Conservation (phyloP, 2,113 vertebrate species). For the Leucosticte australis region DNA sequence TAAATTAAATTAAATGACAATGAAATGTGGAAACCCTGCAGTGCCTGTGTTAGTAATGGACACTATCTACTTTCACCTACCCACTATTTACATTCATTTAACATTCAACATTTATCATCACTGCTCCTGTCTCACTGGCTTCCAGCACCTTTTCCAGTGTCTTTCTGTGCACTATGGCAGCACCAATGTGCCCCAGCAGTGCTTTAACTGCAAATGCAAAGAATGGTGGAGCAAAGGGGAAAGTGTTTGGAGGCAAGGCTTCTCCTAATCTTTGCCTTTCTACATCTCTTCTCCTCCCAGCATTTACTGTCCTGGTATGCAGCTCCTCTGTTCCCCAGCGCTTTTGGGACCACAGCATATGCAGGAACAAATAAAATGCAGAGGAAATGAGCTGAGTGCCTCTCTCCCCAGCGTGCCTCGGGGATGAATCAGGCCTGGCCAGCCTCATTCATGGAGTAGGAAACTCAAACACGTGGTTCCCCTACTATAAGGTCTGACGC, state of each 20-base stretch:
- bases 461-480: background rate
- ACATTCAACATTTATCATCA: background rate
- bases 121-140: background rate
- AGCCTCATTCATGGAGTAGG: background rate
- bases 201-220: background rate
- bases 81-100: background rate
- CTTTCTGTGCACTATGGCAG: rapidly evolving
- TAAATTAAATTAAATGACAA: background rate
- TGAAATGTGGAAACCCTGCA: background rate
- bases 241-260: background rate
- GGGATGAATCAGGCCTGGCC: background rate
- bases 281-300: background rate
- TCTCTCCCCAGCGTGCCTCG: rapidly evolving
- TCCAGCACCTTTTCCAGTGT: background rate
- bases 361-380: background rate
- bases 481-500: background rate
- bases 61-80: background rate
- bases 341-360: background rate
- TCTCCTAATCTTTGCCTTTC: background rate
- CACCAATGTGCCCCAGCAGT: background rate
- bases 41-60: background rate
- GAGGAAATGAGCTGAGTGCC: background rate
- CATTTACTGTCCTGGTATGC: background rate
- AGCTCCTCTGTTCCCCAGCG: background rate
- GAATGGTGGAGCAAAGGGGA: background rate